Evolutionary conservation across 2,888 invertebrate genomes (phyloP), one percentile per base, ranked within the genome.

Genomic region (Phanerotoma sp.): DNA sequence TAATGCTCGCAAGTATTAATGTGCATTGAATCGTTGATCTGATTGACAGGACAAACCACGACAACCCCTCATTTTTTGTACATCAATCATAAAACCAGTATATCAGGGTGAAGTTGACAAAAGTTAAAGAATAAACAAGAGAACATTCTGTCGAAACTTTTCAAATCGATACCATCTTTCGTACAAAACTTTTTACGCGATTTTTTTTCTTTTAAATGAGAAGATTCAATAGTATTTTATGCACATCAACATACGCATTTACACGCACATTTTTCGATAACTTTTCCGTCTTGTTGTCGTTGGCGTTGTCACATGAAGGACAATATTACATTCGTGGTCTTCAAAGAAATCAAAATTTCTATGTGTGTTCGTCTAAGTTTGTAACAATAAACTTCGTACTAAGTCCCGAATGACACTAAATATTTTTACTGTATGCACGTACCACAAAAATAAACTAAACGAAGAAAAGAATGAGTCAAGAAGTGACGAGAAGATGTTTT

Each of bases 401-500:
- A n/a, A n/a, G n/a, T 63, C 56, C 53, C 56, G 35, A 15, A 52
- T 60, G 65, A 64, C 64, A 66, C 68, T 62, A 73, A 73, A 73
- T 73, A 72, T 73, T 74, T 74, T 72, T 69, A 72, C 70, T 70
- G 68, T 3, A 9, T 25, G 66, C 66, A 72, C 69, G 68, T 65
- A 66, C 66, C 35, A 51, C 30, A 22, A 20, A n/a, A n/a, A 21
- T 16, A 18, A 37, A 44, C 32, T 16, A 35, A 33, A 46, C 40
- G n/a, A 25, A 11, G 38, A 28, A 30, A 11, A 22, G 61, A 59
- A 62, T 63, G 58, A 60, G 37, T 51, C 33, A 25, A 30, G 51
- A 54, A 46, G 35, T 50, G 56, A 54, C 45, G 57, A 48, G 51
- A 47, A 38, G 38, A 32, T 20, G 20, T 40, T 35, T 54, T 51